Base-by-base conservation (phyloP, 2,888 invertebrate genomes). In the Colletes collaris region DNA sequence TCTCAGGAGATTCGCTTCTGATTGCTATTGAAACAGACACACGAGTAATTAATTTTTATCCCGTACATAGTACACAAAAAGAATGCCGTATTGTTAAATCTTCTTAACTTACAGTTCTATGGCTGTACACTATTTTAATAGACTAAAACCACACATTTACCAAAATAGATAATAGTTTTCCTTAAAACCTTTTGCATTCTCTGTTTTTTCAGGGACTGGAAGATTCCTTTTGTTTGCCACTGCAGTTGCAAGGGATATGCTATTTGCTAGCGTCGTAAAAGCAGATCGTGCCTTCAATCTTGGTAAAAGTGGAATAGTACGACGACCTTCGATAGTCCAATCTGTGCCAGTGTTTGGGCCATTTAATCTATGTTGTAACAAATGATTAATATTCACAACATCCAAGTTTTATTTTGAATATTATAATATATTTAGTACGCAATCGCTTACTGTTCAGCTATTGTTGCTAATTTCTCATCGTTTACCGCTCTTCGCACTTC, bases 401-500 rank as follows among this genome's bases (percentile, higher is more conserved):
- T 37, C 11, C 16, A 2, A 13, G 4, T 7, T 56, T 37, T 10
- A 53, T n/a, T 27, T 35, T 6, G 50, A 58, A 19, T 7, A 53
- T 5, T 1, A 55, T n/a, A 19, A 35, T 27, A 10, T 27, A 69
- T 11, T 8, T 13, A 44, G 6, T n/a, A 16, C 0, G 27, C 27
- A 19, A 66, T 37, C 58, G 94, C 96, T 95, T 95, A 98, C 98
- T 96, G 96, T 92, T 98, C 96, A 88, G 98, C 98, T 93, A 98
- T 97, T 74, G 97, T 97, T 86, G 96, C 95, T 87, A 98, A 94
- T 93, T 96, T 95, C 93, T 98, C 98, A 94, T 98, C 98, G 94
- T 98, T 98, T 73, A 97, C 96, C 89, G 97, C 98, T 93, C 98
- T 95, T 88, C 98, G 95, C 88, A 98, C 96, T 94, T 98, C 98